Conservation (phyloP, 2,888 invertebrate species). For the Drosophila tripunctata region DNA sequence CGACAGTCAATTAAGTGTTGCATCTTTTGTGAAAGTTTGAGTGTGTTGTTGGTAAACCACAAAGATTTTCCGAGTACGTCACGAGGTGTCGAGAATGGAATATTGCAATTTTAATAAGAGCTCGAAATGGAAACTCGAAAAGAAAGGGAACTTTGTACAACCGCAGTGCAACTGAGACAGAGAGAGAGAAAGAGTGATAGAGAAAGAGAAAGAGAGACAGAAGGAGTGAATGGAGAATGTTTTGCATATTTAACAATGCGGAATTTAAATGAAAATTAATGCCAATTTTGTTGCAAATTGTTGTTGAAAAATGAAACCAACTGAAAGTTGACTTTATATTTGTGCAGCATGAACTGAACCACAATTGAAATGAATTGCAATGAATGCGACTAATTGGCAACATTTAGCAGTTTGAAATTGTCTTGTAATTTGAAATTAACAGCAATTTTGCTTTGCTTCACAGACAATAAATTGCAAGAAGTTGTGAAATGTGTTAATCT, state of each 20-base stretch:
- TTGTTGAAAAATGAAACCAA: slow-evolving; percentile 1
- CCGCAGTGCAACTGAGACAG: not conserved
- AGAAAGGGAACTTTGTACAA: not conserved
- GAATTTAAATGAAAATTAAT: slow-evolving; percentile 78
- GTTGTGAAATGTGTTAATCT: slow-evolving; percentile 31
- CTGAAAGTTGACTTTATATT: slow-evolving; percentile 1
- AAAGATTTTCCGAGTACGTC: slow-evolving; percentile 25
- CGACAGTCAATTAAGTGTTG: slow-evolving; percentile 11
- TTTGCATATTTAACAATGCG: slow-evolving; percentile 52
- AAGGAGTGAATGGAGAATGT: slow-evolving; percentile 18
- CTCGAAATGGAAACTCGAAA: slow-evolving; percentile 43
- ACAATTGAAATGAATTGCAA: slow-evolving; percentile 30
- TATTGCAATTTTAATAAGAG: slow-evolving; percentile 70
- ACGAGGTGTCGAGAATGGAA: slow-evolving; percentile 59
- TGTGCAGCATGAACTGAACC: slow-evolving; percentile 10
- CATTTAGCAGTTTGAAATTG: slow-evolving; percentile 25
- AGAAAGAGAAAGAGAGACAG: not conserved
- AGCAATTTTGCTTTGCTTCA: slow-evolving; percentile 31
- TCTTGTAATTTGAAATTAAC: slow-evolving; percentile 44
- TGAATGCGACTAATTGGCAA: slow-evolving; percentile 26
- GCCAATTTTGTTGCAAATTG: slow-evolving; percentile 18
- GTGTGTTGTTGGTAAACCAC: slow-evolving; percentile 24
- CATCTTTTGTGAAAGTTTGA: not conserved
- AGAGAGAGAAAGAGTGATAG: not conserved
- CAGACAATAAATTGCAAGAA: not conserved